These are phyloP conservation scores for Seriola aureovittata DNA, from an alignment of 2,113 vertebrate species.

Conservation along the genomic window DNA sequence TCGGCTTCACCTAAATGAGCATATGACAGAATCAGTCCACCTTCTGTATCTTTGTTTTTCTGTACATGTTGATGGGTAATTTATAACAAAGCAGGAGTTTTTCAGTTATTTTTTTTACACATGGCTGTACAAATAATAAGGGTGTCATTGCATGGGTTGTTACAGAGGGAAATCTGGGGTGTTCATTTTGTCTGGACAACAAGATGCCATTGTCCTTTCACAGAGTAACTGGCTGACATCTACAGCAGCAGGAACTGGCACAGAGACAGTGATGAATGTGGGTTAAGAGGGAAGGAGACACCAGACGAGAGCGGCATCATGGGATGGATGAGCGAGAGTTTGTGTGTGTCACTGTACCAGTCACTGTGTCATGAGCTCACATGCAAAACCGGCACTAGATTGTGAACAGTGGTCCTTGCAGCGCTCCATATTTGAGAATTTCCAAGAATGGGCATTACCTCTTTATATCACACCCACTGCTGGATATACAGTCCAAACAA, in stretches of 20 bases:
- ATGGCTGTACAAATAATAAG: not conserved
- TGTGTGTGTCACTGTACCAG: conserved; percentile 78
- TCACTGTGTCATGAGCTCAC: conserved; percentile 73
- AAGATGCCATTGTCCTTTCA: conserved; percentile 66
- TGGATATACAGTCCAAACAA: not conserved
- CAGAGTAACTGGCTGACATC: conserved; percentile 16
- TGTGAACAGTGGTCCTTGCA: conserved; percentile 16
- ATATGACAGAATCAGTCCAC: conserved; percentile 26
- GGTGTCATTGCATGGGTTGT: conserved; percentile 6
- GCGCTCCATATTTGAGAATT: conserved; percentile 4
- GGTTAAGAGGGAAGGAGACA: conserved; percentile 39
- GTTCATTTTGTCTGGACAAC: conserved; percentile 49
- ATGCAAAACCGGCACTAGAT: conserved; percentile 31
- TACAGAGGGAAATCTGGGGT: conserved; percentile 17
- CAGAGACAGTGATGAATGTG: conserved; percentile 59
- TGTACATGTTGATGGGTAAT: not conserved
- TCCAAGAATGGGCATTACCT: conserved; percentile 27
- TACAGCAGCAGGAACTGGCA: conserved; percentile 41
- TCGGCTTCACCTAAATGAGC: conserved; percentile 92
- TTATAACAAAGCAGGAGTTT: not conserved
- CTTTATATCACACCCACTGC: conserved; percentile 16
- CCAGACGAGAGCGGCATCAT: conserved; percentile 2
- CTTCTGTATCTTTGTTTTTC: not conserved
- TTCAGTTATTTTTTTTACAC: not conserved
- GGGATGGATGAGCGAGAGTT: conserved; percentile 17